phyloP scores from a whole-genome alignment of 2,113 vertebrate species.

The Fulmarus glacialis region DNA sequence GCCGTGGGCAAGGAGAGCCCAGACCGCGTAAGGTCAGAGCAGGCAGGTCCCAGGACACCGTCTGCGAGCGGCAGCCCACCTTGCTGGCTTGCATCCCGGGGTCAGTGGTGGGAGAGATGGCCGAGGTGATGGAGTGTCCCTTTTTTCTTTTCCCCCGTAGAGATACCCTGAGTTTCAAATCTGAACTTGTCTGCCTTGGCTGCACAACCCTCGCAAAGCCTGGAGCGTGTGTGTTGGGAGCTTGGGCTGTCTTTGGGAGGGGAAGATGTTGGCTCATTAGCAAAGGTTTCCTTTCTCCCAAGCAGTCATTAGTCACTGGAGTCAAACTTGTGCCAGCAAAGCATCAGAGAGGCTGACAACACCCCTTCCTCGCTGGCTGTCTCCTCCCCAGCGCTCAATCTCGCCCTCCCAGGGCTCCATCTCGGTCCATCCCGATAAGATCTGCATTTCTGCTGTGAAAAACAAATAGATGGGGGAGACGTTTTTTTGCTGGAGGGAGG shows the following conservation, averaged over 20 bases:
- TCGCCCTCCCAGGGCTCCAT: neutral
- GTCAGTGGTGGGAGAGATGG: neutral
- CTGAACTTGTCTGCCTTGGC: neutral
- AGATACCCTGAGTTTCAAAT: neutral
- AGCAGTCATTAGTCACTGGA: slow-evolving; percentile 4
- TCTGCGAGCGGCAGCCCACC: neutral
- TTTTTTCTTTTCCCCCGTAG: no score
- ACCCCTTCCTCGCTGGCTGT: neutral
- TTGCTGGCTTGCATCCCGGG: neutral
- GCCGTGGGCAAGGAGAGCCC: neutral
- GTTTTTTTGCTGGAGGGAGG: neutral
- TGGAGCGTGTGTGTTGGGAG: neutral
- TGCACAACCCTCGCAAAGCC: neutral
- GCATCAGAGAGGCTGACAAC: neutral
- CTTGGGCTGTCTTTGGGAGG: neutral
- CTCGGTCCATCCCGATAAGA: neutral
- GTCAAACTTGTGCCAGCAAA: neutral
- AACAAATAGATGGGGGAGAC: neutral
- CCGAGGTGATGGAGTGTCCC: fast-evolving
- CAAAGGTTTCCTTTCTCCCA: slow-evolving; percentile 43
- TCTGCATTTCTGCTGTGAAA: neutral
- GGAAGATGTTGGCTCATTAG: neutral
- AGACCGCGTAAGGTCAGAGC: fast-evolving
- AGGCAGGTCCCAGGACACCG: neutral
- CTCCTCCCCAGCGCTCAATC: neutral